These are phyloP conservation scores for Drosophila ficusphila DNA, from an alignment of 1,140 invertebrate genomes.

Conservation along the genomic window DNA sequence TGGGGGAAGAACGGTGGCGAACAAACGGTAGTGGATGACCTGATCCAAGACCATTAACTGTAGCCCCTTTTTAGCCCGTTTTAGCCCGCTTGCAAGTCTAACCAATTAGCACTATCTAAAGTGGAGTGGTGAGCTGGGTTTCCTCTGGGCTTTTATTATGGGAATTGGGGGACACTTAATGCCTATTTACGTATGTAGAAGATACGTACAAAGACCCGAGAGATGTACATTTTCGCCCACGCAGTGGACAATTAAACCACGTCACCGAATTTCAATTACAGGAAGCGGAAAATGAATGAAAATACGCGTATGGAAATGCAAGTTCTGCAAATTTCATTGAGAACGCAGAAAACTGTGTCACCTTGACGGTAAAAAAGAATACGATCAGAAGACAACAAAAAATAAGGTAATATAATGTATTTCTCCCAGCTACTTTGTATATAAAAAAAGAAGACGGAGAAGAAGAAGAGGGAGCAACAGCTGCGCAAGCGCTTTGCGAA, in stretches of 20 bases:
- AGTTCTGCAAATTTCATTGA: conserved; percentile 60
- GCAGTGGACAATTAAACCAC: conserved; percentile 38
- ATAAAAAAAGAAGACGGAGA: conserved; percentile 20
- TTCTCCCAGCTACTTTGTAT: conserved; percentile 44
- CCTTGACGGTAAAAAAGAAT: conserved; percentile 33
- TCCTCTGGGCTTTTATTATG: conserved; percentile 6
- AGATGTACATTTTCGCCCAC: conserved; percentile 9
- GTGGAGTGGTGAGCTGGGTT: conserved; percentile 5
- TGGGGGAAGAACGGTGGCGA: conserved; percentile 43
- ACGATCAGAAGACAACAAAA: conserved; percentile 17
- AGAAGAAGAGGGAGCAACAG: conserved; percentile 56
- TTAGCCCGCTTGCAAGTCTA: conserved; percentile 9
- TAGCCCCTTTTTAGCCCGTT: conserved; percentile 26
- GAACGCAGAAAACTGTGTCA: conserved; percentile 64
- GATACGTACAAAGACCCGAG: neutral
- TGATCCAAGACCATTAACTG: conserved; percentile 32
- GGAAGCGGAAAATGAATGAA: conserved; percentile 73
- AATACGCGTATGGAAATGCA: conserved; percentile 60
- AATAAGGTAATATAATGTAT: conserved; percentile 14
- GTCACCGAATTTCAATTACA: conserved; percentile 66
- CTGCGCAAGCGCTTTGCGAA: conserved; percentile 55
- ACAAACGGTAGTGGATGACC: conserved; percentile 44
- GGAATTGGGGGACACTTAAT: conserved; percentile 21
- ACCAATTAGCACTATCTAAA: conserved; percentile 36
- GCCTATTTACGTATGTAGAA: no score